A percentile compares a stretch with the other conserved stretches of the same genome.
Conservation (phyloP, 2,888 invertebrate genomes). For the Tetranychus truncatus region DNA sequence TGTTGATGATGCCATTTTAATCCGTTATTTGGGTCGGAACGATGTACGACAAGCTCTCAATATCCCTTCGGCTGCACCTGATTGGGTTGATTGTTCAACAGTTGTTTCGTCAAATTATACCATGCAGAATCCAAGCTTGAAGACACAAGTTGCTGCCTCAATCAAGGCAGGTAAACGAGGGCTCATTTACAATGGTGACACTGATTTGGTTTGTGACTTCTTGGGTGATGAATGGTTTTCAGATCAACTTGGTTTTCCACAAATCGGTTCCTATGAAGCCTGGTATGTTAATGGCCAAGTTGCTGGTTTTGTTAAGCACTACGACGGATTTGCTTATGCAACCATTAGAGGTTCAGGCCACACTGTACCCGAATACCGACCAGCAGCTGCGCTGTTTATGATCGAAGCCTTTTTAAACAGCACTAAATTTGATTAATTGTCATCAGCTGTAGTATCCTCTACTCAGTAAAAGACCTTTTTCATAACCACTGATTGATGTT, state of each 20-base stretch:
- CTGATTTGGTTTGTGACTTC: slow-evolving; percentile 38
- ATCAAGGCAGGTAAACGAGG: slow-evolving; percentile 17
- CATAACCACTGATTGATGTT: too few species aligned
- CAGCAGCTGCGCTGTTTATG: slow-evolving; percentile 29
- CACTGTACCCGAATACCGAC: slow-evolving; percentile 35
- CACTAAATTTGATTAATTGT: too few species aligned
- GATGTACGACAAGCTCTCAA: slow-evolving; percentile 27
- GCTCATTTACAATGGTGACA: slow-evolving; percentile 38
- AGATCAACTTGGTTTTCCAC: slow-evolving; percentile 29
- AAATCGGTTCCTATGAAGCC: slow-evolving; percentile 13
- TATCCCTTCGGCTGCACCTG: slow-evolving; percentile 18
- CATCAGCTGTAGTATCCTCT: too few species aligned
- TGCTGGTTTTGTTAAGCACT: slow-evolving; percentile 32
- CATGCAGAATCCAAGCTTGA: slow-evolving; percentile 23
- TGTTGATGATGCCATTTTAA: slow-evolving; percentile 22
- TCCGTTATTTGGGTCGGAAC: slow-evolving; percentile 24
- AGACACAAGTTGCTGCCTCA: slow-evolving; percentile 19
- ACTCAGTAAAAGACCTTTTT: too few species aligned
- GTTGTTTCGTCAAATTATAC: slow-evolving; percentile 16
- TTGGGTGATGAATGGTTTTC: slow-evolving; percentile 37
- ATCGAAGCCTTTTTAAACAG: too few species aligned
- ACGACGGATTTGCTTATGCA: slow-evolving; percentile 22
- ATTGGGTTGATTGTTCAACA: background rate
- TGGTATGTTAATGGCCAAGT: slow-evolving; percentile 32
- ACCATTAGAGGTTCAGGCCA: slow-evolving; percentile 33